These are phyloP conservation scores for Coendou prehensilis DNA, from an alignment of 2,797 vertebrate species.

Conservation along the genomic window DNA sequence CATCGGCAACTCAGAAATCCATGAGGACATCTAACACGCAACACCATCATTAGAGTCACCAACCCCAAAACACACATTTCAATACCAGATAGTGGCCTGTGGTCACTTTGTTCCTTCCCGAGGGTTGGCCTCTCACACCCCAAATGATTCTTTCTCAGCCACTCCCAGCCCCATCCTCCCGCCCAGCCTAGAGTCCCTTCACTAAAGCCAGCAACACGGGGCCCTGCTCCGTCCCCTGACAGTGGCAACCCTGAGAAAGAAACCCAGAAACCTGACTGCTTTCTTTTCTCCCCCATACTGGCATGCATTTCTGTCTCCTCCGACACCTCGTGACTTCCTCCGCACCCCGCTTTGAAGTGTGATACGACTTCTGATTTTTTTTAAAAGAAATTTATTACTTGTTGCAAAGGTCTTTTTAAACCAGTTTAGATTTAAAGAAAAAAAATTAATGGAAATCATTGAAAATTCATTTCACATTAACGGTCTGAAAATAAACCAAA, in stretches of 20 bases:
- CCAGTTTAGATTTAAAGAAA: constrained; percentile 77
- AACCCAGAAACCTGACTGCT: constrained; percentile 39
- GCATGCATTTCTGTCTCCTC: constrained; percentile 74
- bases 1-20: background rate
- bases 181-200: background rate
- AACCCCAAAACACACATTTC: background rate
- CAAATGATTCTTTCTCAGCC: background rate
- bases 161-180: background rate
- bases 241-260: constrained; percentile 25
- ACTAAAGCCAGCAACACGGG: background rate
- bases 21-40: background rate
- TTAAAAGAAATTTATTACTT: constrained; percentile 80
- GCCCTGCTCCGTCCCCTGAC: background rate
- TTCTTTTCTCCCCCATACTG: background rate
- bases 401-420: constrained; percentile 80
- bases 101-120: background rate
- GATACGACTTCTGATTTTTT: constrained; percentile 78
- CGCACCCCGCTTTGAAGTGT: constrained; percentile 68
- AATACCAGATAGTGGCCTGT: background rate
- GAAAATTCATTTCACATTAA: constrained; percentile 80
- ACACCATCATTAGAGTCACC: background rate
- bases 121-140: background rate
- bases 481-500: constrained; percentile 84
- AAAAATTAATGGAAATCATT: constrained; percentile 72
- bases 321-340: constrained; percentile 61